These are phyloP conservation scores for Chaenocephalus aceratus DNA, from an alignment of 2,113 vertebrate genomes.

Conservation along the genomic window DNA sequence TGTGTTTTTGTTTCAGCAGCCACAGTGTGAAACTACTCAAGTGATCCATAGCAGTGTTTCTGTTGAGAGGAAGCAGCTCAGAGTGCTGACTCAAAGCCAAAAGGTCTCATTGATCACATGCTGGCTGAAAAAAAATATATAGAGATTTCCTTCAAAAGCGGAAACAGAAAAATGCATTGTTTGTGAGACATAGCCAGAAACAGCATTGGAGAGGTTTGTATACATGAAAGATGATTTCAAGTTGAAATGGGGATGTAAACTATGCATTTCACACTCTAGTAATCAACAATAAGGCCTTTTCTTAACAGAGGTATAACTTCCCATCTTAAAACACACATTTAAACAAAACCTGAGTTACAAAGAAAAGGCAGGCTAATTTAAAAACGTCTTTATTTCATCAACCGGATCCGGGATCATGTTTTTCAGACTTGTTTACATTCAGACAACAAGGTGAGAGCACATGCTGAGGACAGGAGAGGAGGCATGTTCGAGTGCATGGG, in stretches of 20 bases:
- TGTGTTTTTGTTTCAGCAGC: too few relatives aligned
- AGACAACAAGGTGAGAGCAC: constrained; percentile 74
- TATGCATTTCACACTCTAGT: too few relatives aligned
- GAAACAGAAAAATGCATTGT: background rate
- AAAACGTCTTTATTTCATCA: constrained; percentile 76
- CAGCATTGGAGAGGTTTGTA: background rate
- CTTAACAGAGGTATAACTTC: background rate
- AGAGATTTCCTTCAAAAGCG: background rate
- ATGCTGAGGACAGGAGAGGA: constrained; percentile 73
- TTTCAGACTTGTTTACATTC: constrained; percentile 77
- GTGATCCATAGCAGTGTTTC: background rate
- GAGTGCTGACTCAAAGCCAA: background rate
- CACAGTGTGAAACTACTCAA: too few relatives aligned
- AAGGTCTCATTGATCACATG: constrained; percentile 18
- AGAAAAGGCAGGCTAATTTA: constrained; percentile 43
- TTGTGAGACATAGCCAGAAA: background rate
- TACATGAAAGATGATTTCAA: too few relatives aligned
- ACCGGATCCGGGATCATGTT: constrained; percentile 48
- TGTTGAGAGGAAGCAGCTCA: background rate
- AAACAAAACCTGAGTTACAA: background rate
- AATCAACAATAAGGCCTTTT: background rate
- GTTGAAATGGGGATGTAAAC: too few relatives aligned
- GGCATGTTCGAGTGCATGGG: constrained; percentile 68
- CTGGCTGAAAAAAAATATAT: background rate
- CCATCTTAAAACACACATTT: background rate